Base-by-base conservation (phyloP, 2,797 vertebrate species). In the Poecilia gillii region DNA sequence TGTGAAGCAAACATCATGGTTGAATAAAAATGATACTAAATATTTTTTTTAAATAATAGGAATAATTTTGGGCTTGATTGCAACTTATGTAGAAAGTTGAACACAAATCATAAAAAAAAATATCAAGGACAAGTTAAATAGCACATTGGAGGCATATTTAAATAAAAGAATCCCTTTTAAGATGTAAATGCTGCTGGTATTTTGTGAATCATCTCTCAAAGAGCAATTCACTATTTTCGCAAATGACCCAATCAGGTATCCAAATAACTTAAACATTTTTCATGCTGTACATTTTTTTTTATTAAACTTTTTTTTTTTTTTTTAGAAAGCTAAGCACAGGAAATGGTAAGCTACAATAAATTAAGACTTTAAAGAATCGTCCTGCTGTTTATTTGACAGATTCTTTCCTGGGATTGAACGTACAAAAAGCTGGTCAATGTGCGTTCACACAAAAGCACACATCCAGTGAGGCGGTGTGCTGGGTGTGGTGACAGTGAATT, bases 401-500 rank as follows among this genome's bases (percentile, higher is more conserved):
- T 55, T 74, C 6, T 11, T 80, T 72, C 46, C n/a, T 77, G 59
- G 43, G n/a, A 47, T 49, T 57, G 6, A 81, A 74, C 4, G 28
- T 51, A 89, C 46, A 87, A 83, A 83, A 76, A 72, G 59, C 68
- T 14, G 45, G 70, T 73, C 74, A 64, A 70, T 70, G 33, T 74
- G 14, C 49, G 76, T 41, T 68, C 36, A 39, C 53, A 57, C 39
- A 16, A 87, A 14, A 73, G 76, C 4, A 53, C 57, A 86, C 64
- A 88, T 1, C 80, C 47, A 59, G 3, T 74, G 46, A 81, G 11
- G 45, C 25, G 70, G 55, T 77, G 71, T 64, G 59, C 12, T 72
- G 77, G n/a, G 55, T 66, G 78, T 46, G 82, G 76, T 84, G 73
- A 82, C 71, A 57, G 73, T 51, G 70, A 81, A 84, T 86, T 78